Percentiles rank a stretch among this genome's conserved stretches.
phyloP scores from a whole-genome alignment of 1,140 invertebrate species.

The Pantala flavescens region DNA sequence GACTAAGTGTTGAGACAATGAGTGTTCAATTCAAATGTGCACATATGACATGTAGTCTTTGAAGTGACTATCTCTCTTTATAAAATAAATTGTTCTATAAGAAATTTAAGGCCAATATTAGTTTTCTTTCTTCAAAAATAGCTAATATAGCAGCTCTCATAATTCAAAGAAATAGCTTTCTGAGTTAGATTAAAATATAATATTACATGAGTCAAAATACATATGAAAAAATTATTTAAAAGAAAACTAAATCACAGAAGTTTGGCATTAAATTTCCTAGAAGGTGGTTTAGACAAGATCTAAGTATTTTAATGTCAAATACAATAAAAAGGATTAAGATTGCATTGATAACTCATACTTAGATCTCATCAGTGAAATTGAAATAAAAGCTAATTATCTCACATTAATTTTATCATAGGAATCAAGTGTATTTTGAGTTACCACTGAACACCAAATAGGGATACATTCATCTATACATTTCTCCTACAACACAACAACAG shows the following conservation, averaged over 20 bases:
- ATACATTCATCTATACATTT: slow-evolving; percentile 8
- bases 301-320: not conserved
- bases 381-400: not conserved
- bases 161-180: no score
- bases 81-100: no score
- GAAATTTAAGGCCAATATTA: no score
- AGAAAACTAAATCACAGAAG: not conserved
- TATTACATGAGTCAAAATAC: not conserved
- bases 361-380: not conserved
- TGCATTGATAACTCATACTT: not conserved
- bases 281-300: not conserved
- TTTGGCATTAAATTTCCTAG: not conserved
- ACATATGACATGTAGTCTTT: no score
- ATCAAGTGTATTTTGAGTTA: not conserved
- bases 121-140: no score
- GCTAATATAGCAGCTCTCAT: no score
- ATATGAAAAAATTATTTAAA: not conserved
- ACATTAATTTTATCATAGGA: not conserved
- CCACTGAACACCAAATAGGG: slow-evolving; percentile 2
- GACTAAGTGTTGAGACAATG: not conserved
- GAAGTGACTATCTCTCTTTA: no score
- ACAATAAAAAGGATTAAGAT: not conserved
- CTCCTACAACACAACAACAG: slow-evolving; percentile 8
- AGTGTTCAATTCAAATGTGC: not conserved
- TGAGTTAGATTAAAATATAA: no score